Conservation (phyloP, 2,888 invertebrate genomes). For the Drosophila paranaensis region DNA sequence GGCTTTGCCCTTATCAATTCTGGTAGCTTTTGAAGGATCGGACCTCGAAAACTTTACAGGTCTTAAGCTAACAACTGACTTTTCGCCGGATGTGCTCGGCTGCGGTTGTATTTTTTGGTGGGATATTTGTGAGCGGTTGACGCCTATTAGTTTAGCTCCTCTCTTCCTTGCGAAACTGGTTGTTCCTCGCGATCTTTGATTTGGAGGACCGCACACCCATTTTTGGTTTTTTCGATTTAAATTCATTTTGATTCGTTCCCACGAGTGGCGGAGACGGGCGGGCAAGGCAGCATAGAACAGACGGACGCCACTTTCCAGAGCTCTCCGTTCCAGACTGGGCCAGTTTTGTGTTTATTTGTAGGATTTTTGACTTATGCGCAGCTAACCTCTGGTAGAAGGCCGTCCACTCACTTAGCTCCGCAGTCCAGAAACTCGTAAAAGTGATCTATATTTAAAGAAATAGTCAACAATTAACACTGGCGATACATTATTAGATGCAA, state of each 20-base stretch:
- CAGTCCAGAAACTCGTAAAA: slow-evolving; percentile 27
- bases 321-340: too few relatives aligned
- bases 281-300: slow-evolving; percentile 26
- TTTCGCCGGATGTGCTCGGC: too few relatives aligned
- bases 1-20: slow-evolving; percentile 12
- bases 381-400: slow-evolving; percentile 25
- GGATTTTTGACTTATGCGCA: slow-evolving; percentile 22
- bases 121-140: neutral
- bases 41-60: slow-evolving; percentile 11
- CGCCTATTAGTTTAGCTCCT: neutral
- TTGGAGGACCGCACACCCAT: slow-evolving; percentile 10
- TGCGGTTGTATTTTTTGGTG: neutral
- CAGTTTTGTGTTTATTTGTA: too few relatives aligned
- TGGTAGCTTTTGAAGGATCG: slow-evolving; percentile 11
- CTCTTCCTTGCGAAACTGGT: neutral
- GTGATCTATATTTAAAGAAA: neutral
- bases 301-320: slow-evolving; percentile 16
- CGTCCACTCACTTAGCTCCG: slow-evolving; percentile 22
- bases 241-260: slow-evolving; percentile 28
- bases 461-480: slow-evolving; percentile 2
- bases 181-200: slow-evolving; percentile 12
- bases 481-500: neutral
- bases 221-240: slow-evolving; percentile 8
- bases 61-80: slow-evolving; percentile 11
- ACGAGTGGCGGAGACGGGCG: slow-evolving; percentile 18